Conservation (phyloP, 2,888 invertebrate genomes). For the Hartigia nigra region DNA sequence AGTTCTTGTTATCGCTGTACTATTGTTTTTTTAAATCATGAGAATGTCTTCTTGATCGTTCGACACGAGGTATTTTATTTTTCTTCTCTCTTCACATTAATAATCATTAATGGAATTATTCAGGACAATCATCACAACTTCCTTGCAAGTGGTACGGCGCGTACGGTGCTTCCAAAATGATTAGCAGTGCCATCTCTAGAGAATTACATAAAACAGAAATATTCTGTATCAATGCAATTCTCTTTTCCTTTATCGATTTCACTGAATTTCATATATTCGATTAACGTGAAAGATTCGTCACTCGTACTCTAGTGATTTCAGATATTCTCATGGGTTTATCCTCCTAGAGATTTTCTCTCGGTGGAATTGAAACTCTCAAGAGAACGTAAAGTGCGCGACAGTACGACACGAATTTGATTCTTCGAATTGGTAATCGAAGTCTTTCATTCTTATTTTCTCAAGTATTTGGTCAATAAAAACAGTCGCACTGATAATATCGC, state of each 20-base stretch:
- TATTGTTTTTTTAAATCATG: not conserved
- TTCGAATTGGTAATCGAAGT: not conserved
- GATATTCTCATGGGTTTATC: not conserved
- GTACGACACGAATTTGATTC: not conserved
- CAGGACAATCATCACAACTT: not conserved
- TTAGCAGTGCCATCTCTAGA: not conserved
- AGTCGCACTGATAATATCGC: not conserved
- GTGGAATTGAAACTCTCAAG: not conserved
- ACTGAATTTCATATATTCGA: not conserved
- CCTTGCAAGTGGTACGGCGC: not conserved
- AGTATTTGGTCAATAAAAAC: not conserved
- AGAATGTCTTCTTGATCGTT: not conserved
- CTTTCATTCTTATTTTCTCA: not conserved
- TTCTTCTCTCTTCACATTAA: not conserved
- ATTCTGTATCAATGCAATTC: not conserved
- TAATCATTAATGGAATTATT: not conserved
- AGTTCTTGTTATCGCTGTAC: not conserved
- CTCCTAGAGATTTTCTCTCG: not conserved
- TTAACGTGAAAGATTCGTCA: not conserved
- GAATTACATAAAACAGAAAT: not conserved
- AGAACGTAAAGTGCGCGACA: not conserved
- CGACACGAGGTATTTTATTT: not conserved
- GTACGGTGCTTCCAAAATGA: not conserved
- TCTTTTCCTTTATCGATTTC: not conserved
- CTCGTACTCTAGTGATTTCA: not conserved